phyloP scores from a whole-genome alignment of 2,113 vertebrate genomes.

The Seriola rivoliana region DNA sequence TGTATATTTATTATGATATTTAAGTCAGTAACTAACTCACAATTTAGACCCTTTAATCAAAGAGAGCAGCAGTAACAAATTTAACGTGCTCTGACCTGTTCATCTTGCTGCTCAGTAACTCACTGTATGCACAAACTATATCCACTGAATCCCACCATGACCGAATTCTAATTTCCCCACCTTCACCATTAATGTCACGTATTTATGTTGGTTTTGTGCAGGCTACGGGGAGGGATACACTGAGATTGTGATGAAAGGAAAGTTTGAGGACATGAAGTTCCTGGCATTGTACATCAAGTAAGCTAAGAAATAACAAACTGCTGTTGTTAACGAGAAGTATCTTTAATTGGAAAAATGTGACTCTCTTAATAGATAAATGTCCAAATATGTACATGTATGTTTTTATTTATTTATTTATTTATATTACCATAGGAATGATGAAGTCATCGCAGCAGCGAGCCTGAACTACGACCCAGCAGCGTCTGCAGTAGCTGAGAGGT shows the following conservation, averaged over 20 bases:
- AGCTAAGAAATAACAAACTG: slow-evolving; percentile 50
- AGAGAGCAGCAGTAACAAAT: too few species aligned
- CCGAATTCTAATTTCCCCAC: background rate
- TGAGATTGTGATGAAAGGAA: slow-evolving; percentile 86
- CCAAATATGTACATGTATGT: background rate
- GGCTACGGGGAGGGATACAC: slow-evolving; percentile 88
- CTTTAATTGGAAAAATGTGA: background rate
- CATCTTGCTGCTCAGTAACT: background rate
- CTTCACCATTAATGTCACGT: background rate
- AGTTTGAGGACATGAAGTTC: slow-evolving; percentile 84
- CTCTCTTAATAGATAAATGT: background rate
- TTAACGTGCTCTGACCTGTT: background rate
- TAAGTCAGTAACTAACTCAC: too few species aligned
- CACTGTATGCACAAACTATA: background rate
- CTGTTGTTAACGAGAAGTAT: background rate
- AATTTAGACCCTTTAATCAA: too few species aligned
- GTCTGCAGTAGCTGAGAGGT: slow-evolving; percentile 85
- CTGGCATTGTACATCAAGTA: slow-evolving; percentile 90
- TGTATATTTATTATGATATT: too few species aligned
- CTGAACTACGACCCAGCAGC: slow-evolving; percentile 88
- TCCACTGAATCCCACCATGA: background rate
- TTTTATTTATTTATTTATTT: background rate
- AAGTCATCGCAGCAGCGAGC: slow-evolving; percentile 87
- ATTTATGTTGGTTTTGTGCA: slow-evolving; percentile 55
- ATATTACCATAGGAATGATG: slow-evolving; percentile 76